Base-by-base conservation (phyloP, 1,140 invertebrate species). In the Polypedilum vanderplanki region DNA sequence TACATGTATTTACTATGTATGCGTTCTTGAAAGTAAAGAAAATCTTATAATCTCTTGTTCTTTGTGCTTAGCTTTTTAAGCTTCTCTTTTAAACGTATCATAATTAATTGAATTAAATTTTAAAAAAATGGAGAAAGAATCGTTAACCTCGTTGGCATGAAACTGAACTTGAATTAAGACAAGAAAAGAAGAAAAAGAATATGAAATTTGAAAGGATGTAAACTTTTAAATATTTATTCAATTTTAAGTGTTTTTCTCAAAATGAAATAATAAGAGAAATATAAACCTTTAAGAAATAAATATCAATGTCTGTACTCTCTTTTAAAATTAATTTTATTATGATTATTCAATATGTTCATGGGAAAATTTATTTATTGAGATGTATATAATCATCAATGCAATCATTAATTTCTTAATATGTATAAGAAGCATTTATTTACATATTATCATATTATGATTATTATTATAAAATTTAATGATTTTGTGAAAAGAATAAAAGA, bases 31-130 rank as follows among this genome's bases (percentile, higher is more conserved):
- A 57, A 57, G 24, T 33, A 33, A 33, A 33, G 24, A 33, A 57
- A 57, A 12, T 57, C 46, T 57, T 57, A 57, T 57, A 57, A 57
- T 57, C n/a, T 57, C 46, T 57, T 57, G 46, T 57, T 57, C 46
- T 12, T 57, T 57, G 46, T 57, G 46, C 46, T 57, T 57, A 57
- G 46, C 46, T 12, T 57, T 57, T 57, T 57, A 57, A 57, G 46
- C 46, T 57, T 57, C 15, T 46, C n/a, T 57, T 57, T n/a, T 57
- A 12, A 57, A 9, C 5, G 24, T 33, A 33, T 33, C 24, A 57
- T 8, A 15, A 57, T 12, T 46, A 57, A 57, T n/a, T 57, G 9
- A 57, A 57, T 57, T 33, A 33, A 33, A 33, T 33, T n/a, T 33
- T 33, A 33, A 33, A 57, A 15, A 46, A 57, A 57, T 57, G 12